Evolutionary conservation across 2,797 vertebrate genomes (phyloP).

Genomic region (Pelodytes ibericus): DNA sequence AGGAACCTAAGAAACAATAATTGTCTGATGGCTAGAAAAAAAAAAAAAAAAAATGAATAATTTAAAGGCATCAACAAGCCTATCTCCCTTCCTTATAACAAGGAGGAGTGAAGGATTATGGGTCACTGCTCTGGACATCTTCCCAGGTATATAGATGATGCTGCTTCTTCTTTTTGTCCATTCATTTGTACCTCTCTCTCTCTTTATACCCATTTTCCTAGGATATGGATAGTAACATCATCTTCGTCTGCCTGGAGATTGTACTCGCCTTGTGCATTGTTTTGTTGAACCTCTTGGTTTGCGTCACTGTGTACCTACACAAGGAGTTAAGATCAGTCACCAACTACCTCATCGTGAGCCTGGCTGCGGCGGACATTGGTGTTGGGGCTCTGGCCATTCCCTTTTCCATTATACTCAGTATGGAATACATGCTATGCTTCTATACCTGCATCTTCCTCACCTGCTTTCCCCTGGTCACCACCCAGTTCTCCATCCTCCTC

Average conservation of each 20-base stretch:
- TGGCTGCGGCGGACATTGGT: slow-evolving; percentile 73
- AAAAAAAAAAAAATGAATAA: no score
- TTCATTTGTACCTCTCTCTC: background rate
- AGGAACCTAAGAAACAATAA: no score
- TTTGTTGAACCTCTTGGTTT: slow-evolving; percentile 56
- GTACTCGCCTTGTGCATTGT: slow-evolving; percentile 45
- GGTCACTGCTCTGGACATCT: no score
- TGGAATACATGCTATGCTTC: slow-evolving; percentile 72
- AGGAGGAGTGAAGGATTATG: no score
- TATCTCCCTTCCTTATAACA: no score
- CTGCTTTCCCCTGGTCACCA: slow-evolving; percentile 76
- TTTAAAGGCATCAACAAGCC: no score
- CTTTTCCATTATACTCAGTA: slow-evolving; percentile 72
- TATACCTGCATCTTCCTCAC: slow-evolving; percentile 79
- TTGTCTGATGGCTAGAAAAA: no score
- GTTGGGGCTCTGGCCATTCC: slow-evolving; percentile 72
- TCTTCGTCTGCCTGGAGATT: slow-evolving; percentile 53
- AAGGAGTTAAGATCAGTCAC: slow-evolving; percentile 58
- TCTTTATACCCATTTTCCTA: background rate
- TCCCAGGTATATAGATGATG: no score
- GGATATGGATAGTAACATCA: slow-evolving; percentile 47
- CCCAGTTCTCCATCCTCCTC: slow-evolving; percentile 79
- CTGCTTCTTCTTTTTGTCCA: no score
- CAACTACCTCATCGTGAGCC: slow-evolving; percentile 70
- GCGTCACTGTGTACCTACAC: slow-evolving; percentile 52